Percentiles rank a stretch among this genome's conserved stretches.
Evolutionary conservation across 2,888 invertebrate genomes (phyloP).

Genomic region (Andrena hattorfiana): DNA sequence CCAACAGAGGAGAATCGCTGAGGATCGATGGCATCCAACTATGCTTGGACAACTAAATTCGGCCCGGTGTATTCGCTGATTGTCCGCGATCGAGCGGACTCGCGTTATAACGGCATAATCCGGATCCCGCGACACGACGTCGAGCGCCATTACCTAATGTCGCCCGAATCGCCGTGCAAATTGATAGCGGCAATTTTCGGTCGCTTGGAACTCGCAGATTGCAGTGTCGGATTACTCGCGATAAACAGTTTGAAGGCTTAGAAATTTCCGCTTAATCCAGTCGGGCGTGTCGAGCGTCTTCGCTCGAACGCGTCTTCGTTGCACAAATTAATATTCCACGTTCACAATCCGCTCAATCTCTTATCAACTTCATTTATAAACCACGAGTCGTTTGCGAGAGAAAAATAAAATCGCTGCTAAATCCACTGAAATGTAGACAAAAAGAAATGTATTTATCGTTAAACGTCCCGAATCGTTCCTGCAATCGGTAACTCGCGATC

Average conservation of each 20-base stretch:
- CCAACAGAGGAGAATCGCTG: background rate
- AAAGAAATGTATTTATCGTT: background rate
- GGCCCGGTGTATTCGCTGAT: conserved; percentile 29
- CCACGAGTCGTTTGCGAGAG: background rate
- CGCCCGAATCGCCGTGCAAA: conserved; percentile 38
- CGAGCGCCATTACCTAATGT: conserved; percentile 19
- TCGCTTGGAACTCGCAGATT: conserved; percentile 41
- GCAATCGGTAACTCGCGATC: background rate
- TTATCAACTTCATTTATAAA: too few species aligned
- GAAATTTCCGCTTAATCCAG: conserved; percentile 27
- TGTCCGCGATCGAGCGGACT: conserved; percentile 39
- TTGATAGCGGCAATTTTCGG: conserved; percentile 57
- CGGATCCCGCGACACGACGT: conserved; percentile 25
- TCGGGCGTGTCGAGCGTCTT: background rate
- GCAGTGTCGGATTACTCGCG: conserved; percentile 49
- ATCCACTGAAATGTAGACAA: background rate
- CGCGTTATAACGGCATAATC: conserved; percentile 11
- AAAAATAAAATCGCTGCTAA: too few species aligned
- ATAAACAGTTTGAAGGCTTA: conserved; percentile 50
- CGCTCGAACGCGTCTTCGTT: conserved; percentile 1
- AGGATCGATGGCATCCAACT: conserved; percentile 1
- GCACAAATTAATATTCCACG: conserved; percentile 25
- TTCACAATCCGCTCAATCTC: too few species aligned
- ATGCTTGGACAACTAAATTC: background rate
- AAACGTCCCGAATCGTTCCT: background rate